A percentile compares a stretch with the other conserved stretches of the same genome.
These are phyloP conservation scores for Hoplostethus mediterraneus DNA, from an alignment of 2,797 vertebrate species.

Conservation along the genomic window DNA sequence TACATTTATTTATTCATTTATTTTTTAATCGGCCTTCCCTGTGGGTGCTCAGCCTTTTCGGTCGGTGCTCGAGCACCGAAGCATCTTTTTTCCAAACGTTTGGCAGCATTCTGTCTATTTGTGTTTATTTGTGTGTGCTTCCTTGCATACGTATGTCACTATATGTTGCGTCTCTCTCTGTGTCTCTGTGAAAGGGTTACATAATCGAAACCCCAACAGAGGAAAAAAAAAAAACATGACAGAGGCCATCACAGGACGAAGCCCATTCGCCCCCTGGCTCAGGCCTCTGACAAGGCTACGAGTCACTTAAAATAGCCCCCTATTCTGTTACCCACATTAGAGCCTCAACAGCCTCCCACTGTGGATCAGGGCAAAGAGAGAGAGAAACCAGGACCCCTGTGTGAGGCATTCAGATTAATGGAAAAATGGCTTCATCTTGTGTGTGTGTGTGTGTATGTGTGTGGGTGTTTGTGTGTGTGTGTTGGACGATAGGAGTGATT, in stretches of 20 bases:
- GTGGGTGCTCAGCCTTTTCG: too few relatives aligned
- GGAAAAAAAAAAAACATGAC: constrained; percentile 30
- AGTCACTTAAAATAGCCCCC: constrained; percentile 59
- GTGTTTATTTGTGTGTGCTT: not conserved
- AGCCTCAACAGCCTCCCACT: constrained; percentile 19
- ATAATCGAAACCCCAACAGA: constrained; percentile 54
- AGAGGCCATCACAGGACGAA: constrained; percentile 49
- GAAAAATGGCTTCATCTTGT: not conserved
- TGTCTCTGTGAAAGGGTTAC: constrained; percentile 53
- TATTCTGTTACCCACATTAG: constrained; percentile 27
- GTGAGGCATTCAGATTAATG: constrained; percentile 25
- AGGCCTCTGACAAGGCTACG: constrained; percentile 15
- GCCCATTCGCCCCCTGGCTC: constrained; percentile 41
- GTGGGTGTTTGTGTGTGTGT: not conserved
- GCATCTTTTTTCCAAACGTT: not conserved
- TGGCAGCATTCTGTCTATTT: too few relatives aligned
- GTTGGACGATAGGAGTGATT: not conserved
- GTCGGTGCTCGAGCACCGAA: too few relatives aligned
- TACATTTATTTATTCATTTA: too few relatives aligned
- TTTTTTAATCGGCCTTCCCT: too few relatives aligned
- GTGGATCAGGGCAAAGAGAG: constrained; percentile 15
- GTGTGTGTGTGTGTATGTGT: not conserved
- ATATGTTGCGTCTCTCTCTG: constrained; percentile 40
- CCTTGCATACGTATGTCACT: constrained; percentile 33
- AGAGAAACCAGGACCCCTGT: constrained; percentile 28